Percentiles rank a stretch among this genome's conserved stretches.
These are phyloP conservation scores for Serinus canaria DNA, from an alignment of 2,113 vertebrate genomes.

Conservation along the genomic window DNA sequence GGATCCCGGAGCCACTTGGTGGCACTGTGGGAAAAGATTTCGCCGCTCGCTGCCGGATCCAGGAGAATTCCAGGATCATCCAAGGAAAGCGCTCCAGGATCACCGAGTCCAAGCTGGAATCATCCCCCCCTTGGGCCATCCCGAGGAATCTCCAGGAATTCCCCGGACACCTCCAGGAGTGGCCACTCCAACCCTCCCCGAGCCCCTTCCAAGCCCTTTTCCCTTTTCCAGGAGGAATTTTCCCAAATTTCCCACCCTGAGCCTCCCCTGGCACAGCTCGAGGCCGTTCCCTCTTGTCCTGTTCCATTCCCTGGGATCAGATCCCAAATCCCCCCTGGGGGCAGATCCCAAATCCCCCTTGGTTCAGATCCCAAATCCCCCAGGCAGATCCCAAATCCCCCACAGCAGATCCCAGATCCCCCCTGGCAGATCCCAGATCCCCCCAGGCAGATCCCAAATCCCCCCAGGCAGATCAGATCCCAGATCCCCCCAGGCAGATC, in stretches of 20 bases:
- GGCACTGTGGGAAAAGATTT: slow-evolving; percentile 1
- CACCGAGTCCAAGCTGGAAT: fast-evolving
- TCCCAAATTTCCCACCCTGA: not conserved
- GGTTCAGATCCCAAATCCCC: too few relatives aligned
- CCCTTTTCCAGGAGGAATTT: not conserved
- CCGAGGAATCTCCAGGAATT: not conserved
- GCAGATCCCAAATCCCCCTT: too few relatives aligned
- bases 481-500: not conserved
- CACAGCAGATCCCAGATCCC: not conserved
- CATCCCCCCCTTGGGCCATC: fast-evolving
- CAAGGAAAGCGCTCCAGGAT: not conserved
- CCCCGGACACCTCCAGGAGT: not conserved
- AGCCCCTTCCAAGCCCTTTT: not conserved
- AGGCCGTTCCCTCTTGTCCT: not conserved
- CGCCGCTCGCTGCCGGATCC: not conserved
- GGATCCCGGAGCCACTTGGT: not conserved
- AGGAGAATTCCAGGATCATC: not conserved
- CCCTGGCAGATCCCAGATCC: not conserved
- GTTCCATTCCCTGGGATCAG: not conserved
- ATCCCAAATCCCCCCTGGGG: not conserved
- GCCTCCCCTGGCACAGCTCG: not conserved
- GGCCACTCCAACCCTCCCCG: fast-evolving
- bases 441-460: too few relatives aligned
- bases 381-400: not conserved
- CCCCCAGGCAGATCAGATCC: too few relatives aligned